Conservation (phyloP, 2,888 invertebrate species). For the Ptychoptera contaminata region DNA sequence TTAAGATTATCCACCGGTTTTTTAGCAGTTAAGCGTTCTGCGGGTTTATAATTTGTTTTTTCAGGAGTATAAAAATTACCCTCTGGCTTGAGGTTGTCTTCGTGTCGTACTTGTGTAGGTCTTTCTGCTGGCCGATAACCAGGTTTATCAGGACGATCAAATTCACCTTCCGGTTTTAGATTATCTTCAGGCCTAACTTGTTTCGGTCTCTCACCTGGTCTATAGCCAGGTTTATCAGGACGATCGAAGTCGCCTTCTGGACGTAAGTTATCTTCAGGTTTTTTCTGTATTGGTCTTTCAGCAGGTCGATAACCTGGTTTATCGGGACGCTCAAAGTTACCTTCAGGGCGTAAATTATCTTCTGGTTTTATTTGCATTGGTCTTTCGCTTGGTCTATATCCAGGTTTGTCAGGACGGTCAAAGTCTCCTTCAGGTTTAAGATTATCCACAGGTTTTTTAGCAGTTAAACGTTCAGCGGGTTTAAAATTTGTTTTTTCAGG, state of each 20-base stretch:
- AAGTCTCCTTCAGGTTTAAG: constrained; percentile 32
- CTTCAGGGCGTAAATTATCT: constrained; percentile 29
- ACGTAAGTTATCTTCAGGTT: constrained; percentile 32
- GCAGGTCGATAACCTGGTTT: constrained; percentile 26
- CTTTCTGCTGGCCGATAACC: constrained; percentile 31
- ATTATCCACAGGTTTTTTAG: constrained; percentile 33
- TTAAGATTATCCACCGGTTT: constrained; percentile 35
- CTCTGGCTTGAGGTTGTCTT: constrained; percentile 27
- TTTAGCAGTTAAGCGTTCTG: constrained; percentile 33
- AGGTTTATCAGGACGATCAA: constrained; percentile 28
- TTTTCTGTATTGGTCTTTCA: constrained; percentile 29
- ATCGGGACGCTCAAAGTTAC: constrained; percentile 28
- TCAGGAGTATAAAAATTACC: constrained; percentile 31
- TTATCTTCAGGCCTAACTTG: constrained; percentile 29
- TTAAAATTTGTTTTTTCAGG: constrained; percentile 6
- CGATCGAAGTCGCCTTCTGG: constrained; percentile 18
- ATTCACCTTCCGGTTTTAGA: constrained; percentile 40
- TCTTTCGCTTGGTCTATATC: constrained; percentile 32
- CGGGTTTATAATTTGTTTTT: constrained; percentile 19
- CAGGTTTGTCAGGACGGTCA: constrained; percentile 20
- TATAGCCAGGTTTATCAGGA: constrained; percentile 14
- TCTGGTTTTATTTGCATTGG: constrained; percentile 34
- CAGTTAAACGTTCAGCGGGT: constrained; percentile 18
- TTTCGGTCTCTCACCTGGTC: constrained; percentile 8
- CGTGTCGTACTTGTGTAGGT: constrained; percentile 26